Conservation (phyloP, 1,140 invertebrate species). For the Lethrus apterus region DNA sequence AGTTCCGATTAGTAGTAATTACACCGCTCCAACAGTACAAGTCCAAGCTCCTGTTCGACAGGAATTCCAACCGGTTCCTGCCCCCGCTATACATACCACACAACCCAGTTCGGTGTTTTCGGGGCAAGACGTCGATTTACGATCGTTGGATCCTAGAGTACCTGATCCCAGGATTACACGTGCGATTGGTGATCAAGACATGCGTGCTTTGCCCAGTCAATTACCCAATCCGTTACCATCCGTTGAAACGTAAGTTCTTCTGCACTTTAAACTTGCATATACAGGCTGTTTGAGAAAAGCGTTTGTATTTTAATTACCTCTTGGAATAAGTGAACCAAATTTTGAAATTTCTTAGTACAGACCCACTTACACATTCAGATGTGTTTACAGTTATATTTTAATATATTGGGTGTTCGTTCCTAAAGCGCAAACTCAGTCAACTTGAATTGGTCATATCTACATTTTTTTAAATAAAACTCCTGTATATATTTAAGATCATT, state of each 20-base stretch:
- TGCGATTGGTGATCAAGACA: slow-evolving; percentile 52
- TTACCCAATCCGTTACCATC: slow-evolving; percentile 49
- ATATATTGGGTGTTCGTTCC: too few relatives aligned
- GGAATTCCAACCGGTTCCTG: slow-evolving; percentile 33
- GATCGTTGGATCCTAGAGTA: slow-evolving; percentile 49
- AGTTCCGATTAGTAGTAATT: slow-evolving; percentile 35
- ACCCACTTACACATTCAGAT: too few relatives aligned
- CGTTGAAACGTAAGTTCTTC: too few relatives aligned
- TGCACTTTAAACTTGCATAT: too few relatives aligned
- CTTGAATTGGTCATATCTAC: too few relatives aligned
- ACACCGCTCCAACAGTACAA: slow-evolving; percentile 27
- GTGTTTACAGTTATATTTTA: too few relatives aligned
- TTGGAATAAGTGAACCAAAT: too few relatives aligned
- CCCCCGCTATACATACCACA: slow-evolving; percentile 24
- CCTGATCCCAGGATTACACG: slow-evolving; percentile 33
- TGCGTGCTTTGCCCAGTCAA: slow-evolving; percentile 49
- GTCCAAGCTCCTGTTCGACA: slow-evolving; percentile 27
- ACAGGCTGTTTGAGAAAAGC: too few relatives aligned
- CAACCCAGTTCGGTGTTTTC: slow-evolving; percentile 30
- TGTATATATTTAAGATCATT: too few relatives aligned
- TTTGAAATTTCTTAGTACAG: too few relatives aligned
- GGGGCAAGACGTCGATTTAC: slow-evolving; percentile 55
- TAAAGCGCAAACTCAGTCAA: too few relatives aligned
- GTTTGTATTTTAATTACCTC: slow-evolving; percentile 9
- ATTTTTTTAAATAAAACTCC: too few relatives aligned